These are phyloP conservation scores for Campoletis raptor DNA, from an alignment of 2,888 invertebrate genomes.

Conservation along the genomic window DNA sequence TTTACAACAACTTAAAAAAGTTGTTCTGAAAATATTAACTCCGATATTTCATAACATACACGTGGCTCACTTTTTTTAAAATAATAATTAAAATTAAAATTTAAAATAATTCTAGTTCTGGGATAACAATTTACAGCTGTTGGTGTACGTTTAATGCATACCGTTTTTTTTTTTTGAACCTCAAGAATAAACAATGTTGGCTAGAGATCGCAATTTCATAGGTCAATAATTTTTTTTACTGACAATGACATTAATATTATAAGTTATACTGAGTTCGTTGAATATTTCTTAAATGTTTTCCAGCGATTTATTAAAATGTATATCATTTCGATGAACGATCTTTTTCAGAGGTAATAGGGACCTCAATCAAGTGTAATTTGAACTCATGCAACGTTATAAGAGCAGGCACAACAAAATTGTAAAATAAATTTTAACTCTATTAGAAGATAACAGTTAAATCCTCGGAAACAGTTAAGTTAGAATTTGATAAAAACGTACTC, in stretches of 20 bases:
- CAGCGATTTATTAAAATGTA: not conserved
- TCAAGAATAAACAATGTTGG: not conserved
- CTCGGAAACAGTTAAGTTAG: too few species aligned
- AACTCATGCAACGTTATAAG: too few species aligned
- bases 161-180: not conserved
- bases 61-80: not conserved
- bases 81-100: too few species aligned
- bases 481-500: too few species aligned
- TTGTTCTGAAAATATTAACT: not conserved
- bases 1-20: not conserved
- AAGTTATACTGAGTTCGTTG: too few species aligned
- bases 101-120: not conserved
- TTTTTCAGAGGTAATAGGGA: too few species aligned
- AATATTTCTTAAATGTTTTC: not conserved
- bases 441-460: too few species aligned
- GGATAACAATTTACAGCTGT: not conserved
- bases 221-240: not conserved
- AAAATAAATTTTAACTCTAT: too few species aligned
- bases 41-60: not conserved
- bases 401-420: too few species aligned
- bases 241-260: not conserved
- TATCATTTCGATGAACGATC: not conserved
- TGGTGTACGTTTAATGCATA: not conserved
- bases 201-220: not conserved
- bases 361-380: too few species aligned